Percentiles rank a stretch among this genome's conserved stretches.
Evolutionary conservation across 2,113 vertebrate genomes (phyloP).

Genomic region (Zingel zingel): DNA sequence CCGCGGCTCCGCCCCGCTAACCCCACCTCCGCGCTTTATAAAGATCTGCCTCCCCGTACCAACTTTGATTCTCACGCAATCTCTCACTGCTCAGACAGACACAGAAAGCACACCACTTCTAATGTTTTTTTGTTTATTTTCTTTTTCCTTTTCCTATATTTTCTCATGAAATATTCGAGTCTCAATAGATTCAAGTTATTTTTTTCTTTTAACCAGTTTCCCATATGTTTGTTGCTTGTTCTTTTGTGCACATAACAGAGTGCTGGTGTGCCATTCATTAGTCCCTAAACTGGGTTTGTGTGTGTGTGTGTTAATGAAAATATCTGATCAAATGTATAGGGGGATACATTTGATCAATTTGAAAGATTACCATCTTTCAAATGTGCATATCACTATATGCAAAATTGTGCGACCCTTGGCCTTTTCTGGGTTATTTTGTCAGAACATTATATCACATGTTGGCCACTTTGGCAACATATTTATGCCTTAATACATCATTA

Average conservation of each 20-base stretch:
- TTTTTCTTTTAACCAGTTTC: slow-evolving; percentile 1
- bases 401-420: neutral
- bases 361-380: too few species aligned
- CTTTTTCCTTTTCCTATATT: slow-evolving; percentile 30
- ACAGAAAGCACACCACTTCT: slow-evolving; percentile 54
- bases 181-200: neutral
- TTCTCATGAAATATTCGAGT: slow-evolving; percentile 21
- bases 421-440: neutral
- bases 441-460: neutral
- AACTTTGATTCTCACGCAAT: slow-evolving; percentile 87
- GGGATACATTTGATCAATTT: too few species aligned
- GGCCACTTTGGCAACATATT: too few species aligned
- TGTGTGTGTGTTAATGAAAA: neutral
- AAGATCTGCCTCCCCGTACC: slow-evolving; percentile 83
- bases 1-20: slow-evolving; percentile 87
- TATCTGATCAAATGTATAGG: neutral
- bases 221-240: too few species aligned
- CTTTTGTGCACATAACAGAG: neutral
- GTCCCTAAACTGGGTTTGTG: neutral
- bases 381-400: too few species aligned
- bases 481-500: neutral
- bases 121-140: slow-evolving; percentile 36
- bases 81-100: slow-evolving; percentile 55
- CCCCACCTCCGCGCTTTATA: slow-evolving; percentile 90
- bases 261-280: neutral